A percentile compares a stretch with the other conserved stretches of the same genome.
These are phyloP conservation scores for Euphonia xanthogaster DNA, from an alignment of 2,797 vertebrate genomes.

Conservation along the genomic window DNA sequence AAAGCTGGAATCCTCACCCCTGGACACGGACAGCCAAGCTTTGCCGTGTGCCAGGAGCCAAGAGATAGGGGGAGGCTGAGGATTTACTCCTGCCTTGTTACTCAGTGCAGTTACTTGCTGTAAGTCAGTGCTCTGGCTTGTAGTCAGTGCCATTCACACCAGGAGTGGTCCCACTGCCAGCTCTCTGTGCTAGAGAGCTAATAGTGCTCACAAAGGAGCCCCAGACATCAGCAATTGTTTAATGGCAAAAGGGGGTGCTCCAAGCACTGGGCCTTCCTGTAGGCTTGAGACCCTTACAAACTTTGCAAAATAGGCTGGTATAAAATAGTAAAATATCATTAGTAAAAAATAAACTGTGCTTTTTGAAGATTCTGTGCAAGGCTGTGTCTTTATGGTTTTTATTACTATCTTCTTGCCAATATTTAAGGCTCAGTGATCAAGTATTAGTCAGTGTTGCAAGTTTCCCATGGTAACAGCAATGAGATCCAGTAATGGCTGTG, in stretches of 20 bases:
- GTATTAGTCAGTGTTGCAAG: background rate
- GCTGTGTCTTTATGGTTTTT: background rate
- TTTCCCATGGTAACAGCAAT: background rate
- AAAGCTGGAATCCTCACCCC: background rate
- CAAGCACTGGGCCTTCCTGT: background rate
- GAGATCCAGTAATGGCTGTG: background rate
- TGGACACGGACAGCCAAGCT: background rate
- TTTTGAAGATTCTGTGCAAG: background rate
- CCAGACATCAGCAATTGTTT: background rate
- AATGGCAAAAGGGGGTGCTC: background rate
- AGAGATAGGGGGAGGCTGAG: background rate
- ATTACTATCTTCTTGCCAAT: background rate
- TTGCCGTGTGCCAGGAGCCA: background rate
- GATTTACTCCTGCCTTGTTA: background rate
- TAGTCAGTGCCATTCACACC: rapidly evolving
- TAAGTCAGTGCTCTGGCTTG: background rate
- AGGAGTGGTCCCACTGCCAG: background rate
- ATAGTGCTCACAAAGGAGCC: background rate
- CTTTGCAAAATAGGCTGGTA: background rate
- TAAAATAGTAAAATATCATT: background rate
- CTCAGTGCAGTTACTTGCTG: background rate
- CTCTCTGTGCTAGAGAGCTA: background rate
- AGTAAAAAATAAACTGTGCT: background rate
- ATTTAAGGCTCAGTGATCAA: background rate
- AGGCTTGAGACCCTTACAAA: background rate